These are phyloP conservation scores for Probaryconus sp. DNA, from an alignment of 1,140 invertebrate species.

Conservation along the genomic window DNA sequence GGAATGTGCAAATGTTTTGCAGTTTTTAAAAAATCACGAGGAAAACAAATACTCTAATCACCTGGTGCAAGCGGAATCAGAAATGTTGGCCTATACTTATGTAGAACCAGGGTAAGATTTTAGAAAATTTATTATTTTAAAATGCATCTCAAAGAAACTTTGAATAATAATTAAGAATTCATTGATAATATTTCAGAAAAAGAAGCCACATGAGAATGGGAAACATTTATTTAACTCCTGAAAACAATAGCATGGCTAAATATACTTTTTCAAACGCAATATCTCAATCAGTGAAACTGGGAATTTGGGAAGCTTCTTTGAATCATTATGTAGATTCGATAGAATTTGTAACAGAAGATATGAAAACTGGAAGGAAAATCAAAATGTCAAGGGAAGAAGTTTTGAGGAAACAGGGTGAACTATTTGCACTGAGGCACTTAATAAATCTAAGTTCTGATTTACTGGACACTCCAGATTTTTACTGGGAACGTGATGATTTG, in stretches of 20 bases:
- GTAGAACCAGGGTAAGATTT: conserved; percentile 78
- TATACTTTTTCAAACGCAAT: conserved; percentile 94
- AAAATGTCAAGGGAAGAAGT: conserved; percentile 85
- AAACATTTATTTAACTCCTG: conserved; percentile 77
- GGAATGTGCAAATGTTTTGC: conserved; percentile 87
- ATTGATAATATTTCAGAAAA: conserved; percentile 70
- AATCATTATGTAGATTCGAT: conserved; percentile 90
- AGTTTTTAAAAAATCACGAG: conserved; percentile 83
- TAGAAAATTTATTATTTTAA: not conserved
- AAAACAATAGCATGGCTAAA: conserved; percentile 82
- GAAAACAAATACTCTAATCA: conserved; percentile 83
- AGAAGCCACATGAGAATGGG: conserved; percentile 77
- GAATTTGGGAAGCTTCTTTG: conserved; percentile 93
- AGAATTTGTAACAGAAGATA: conserved; percentile 87
- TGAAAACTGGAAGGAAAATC: conserved; percentile 85
- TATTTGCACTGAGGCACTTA: conserved; percentile 92
- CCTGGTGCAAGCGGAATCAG: conserved; percentile 87
- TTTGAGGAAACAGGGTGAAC: conserved; percentile 92
- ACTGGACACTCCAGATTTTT: conserved; percentile 96
- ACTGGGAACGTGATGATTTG: conserved; percentile 95
- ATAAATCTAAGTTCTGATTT: conserved; percentile 96
- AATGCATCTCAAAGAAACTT: too few relatives aligned
- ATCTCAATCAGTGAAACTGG: conserved; percentile 93
- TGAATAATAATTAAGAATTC: conserved; percentile 4
- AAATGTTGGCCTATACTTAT: conserved; percentile 90